Conservation (phyloP, 2,888 invertebrate species). For the Harpalus rubripes region DNA sequence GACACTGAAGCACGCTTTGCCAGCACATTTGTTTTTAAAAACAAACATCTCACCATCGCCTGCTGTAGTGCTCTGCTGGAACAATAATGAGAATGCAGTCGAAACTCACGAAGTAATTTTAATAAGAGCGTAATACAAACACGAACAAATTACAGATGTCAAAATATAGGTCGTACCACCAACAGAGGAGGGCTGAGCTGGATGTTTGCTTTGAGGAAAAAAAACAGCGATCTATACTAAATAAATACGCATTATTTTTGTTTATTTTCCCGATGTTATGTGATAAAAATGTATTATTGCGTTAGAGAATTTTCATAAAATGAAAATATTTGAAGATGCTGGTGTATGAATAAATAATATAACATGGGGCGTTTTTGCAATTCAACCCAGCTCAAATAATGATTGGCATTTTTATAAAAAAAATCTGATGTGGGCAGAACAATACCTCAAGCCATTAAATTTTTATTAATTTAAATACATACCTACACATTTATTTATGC, state of each 20-base stretch:
- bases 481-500: too few species aligned
- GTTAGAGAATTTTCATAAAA: neutral
- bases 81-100: neutral
- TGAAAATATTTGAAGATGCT: neutral
- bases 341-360: neutral
- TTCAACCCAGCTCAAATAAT: too few species aligned
- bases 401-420: too few species aligned
- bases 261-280: neutral
- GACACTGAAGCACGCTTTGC: neutral
- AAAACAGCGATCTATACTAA: slow-evolving; percentile 16
- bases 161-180: slow-evolving; percentile 39
- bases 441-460: too few species aligned
- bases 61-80: neutral
- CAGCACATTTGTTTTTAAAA: neutral
- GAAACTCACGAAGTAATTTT: slow-evolving; percentile 32
- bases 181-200: neutral
- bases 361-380: neutral
- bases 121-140: slow-evolving; percentile 37
- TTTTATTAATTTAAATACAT: too few species aligned
- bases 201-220: slow-evolving; percentile 3
- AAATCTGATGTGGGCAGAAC: too few species aligned
- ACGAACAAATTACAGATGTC: slow-evolving; percentile 53
- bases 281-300: neutral
- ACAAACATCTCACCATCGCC: neutral
- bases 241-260: slow-evolving; percentile 39